A percentile compares a stretch with the other conserved stretches of the same genome.
Conservation (phyloP, 2,888 invertebrate species). For the Bhutanitis thaidina region DNA sequence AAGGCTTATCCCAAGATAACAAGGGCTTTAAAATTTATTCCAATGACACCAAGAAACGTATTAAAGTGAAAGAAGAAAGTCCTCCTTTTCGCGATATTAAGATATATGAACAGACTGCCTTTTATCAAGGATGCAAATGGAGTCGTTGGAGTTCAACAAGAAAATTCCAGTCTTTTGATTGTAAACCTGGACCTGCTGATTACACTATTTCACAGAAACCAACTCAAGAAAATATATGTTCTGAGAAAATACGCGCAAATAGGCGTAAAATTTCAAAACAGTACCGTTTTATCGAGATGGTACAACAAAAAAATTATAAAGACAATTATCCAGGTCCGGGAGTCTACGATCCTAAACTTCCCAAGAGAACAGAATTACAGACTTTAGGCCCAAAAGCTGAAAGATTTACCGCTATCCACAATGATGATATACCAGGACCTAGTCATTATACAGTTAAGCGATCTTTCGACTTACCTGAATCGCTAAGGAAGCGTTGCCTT, state of each 20-base stretch:
- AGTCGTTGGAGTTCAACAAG: constrained; percentile 49
- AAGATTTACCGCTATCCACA: constrained; percentile 37
- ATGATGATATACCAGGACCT: constrained; percentile 48
- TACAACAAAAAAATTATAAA: constrained; percentile 46
- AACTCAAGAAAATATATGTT: constrained; percentile 37
- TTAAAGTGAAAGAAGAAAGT: constrained; percentile 27
- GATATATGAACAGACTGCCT: constrained; percentile 47
- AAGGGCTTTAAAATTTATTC: constrained; percentile 34
- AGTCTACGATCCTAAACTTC: constrained; percentile 42
- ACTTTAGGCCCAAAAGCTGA: constrained; percentile 45
- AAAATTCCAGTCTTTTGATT: constrained; percentile 26
- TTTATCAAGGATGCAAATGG: constrained; percentile 69
- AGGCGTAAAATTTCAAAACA: constrained; percentile 54
- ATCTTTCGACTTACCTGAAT: constrained; percentile 45
- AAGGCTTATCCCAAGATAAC: constrained; percentile 43
- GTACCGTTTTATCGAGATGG: constrained; percentile 54
- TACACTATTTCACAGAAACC: constrained; percentile 39
- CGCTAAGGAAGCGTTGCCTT: constrained; percentile 35
- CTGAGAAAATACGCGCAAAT: constrained; percentile 46
- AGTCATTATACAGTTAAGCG: constrained; percentile 48
- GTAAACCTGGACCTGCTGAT: constrained; percentile 55
- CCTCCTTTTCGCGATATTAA: constrained; percentile 53
- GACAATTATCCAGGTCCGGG: constrained; percentile 56
- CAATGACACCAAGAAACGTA: constrained; percentile 35
- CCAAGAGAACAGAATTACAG: constrained; percentile 39